Conservation (phyloP, 2,888 invertebrate genomes). For the Lasioglossum vierecki region DNA sequence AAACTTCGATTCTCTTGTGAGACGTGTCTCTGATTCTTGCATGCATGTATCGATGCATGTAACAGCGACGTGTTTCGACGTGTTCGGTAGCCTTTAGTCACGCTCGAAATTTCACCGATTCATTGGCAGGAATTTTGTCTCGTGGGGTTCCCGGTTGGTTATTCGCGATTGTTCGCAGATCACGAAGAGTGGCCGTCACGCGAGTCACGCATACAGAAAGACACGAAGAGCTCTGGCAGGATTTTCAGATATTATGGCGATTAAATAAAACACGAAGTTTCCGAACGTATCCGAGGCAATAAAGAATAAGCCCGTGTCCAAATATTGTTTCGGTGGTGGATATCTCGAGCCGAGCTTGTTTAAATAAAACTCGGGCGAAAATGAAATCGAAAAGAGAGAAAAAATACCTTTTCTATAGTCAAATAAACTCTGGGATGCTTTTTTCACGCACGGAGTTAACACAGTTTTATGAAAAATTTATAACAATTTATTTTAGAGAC, state of each 20-base stretch:
- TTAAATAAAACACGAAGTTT: neutral
- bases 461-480: neutral
- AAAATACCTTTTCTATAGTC: neutral
- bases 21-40: neutral
- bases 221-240: neutral
- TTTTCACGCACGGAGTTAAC: neutral
- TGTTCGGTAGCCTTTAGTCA: neutral
- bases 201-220: neutral
- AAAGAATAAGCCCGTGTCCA: neutral
- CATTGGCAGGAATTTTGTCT: neutral
- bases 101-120: conserved; percentile 6
- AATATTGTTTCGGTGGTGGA: neutral
- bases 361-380: neutral
- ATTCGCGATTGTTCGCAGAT: neutral
- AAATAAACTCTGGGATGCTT: neutral
- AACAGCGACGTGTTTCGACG: neutral
- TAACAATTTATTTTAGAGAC: neutral
- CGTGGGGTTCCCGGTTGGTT: neutral
- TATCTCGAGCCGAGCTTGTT: neutral
- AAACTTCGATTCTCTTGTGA: neutral
- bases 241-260: conserved; percentile 19
- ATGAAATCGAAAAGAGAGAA: neutral
- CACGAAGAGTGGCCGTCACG: conserved; percentile 14
- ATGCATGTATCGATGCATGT: neutral
- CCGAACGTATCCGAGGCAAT: neutral